These are phyloP conservation scores for Cavia aperea DNA, from an alignment of 2,113 vertebrate genomes.

Conservation along the genomic window DNA sequence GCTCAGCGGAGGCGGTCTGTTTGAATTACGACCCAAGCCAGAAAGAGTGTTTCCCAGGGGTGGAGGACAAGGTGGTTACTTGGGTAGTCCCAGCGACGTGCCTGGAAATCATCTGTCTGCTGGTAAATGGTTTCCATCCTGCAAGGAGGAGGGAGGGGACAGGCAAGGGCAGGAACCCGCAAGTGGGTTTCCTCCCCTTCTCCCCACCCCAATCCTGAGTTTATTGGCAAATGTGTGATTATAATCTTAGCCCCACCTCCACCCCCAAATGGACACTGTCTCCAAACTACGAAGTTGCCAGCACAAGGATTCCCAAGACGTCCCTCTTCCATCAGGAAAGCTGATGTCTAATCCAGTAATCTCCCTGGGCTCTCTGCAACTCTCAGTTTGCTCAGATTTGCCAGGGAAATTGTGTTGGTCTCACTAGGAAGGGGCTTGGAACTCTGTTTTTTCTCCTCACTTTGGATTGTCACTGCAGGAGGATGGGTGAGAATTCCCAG, in stretches of 20 bases:
- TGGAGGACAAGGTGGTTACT: constrained; percentile 33
- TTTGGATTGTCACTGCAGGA: neutral
- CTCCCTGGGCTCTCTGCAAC: neutral
- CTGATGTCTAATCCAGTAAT: neutral
- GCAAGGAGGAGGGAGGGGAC: neutral
- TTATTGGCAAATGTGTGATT: neutral
- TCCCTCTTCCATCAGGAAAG: neutral
- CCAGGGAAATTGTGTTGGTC: neutral
- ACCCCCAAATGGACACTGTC: neutral
- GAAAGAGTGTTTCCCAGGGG: neutral
- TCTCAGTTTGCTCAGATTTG: neutral
- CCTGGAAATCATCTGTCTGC: neutral
- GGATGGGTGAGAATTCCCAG: neutral
- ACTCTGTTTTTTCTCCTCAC: neutral
- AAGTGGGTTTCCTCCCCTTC: neutral
- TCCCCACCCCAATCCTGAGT: neutral
- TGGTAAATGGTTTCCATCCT: constrained; percentile 14
- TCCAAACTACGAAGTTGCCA: neutral
- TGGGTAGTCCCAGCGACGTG: neutral
- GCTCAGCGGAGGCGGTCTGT: neutral
- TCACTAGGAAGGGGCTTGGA: neutral
- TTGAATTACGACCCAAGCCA: constrained; percentile 34
- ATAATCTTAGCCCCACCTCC: neutral
- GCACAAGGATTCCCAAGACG: neutral
- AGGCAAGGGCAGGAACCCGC: neutral